These are phyloP conservation scores for Tauraco hartlaubi DNA, from an alignment of 2,797 vertebrate genomes.

Conservation along the genomic window DNA sequence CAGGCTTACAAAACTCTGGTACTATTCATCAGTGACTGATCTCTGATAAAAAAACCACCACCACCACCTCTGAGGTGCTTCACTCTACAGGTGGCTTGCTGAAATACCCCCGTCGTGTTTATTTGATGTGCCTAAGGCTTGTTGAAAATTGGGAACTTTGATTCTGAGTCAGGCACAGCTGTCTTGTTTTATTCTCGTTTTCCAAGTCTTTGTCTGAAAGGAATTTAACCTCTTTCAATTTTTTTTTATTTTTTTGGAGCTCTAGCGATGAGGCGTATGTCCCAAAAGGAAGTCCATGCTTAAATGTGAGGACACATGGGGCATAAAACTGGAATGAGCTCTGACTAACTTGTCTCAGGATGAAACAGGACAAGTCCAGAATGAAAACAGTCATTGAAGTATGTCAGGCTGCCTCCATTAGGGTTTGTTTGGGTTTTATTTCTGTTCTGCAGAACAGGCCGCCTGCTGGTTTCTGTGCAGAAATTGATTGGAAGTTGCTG, in stretches of 20 bases:
- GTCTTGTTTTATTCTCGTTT: background rate
- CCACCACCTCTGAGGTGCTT: background rate
- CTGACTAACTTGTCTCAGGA: background rate
- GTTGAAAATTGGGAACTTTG: background rate
- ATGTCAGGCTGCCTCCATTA: background rate
- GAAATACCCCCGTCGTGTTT: background rate
- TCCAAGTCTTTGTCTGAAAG: background rate
- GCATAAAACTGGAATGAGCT: fast-evolving
- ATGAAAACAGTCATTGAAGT: background rate
- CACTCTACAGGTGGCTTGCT: background rate
- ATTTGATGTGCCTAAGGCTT: background rate
- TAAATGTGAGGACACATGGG: background rate
- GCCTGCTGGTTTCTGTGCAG: background rate
- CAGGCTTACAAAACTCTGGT: background rate
- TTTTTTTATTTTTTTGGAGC: background rate
- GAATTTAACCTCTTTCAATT: background rate
- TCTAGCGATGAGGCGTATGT: background rate
- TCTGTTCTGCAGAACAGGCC: background rate
- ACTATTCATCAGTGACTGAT: background rate
- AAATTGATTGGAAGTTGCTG: background rate
- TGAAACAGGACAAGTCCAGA: background rate
- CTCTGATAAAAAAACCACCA: background rate
- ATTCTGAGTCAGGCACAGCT: background rate
- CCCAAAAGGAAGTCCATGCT: background rate
- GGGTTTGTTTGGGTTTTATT: background rate